These are phyloP conservation scores for Hirtodrosophila confusa DNA, from an alignment of 2,888 invertebrate genomes.

Conservation along the genomic window DNA sequence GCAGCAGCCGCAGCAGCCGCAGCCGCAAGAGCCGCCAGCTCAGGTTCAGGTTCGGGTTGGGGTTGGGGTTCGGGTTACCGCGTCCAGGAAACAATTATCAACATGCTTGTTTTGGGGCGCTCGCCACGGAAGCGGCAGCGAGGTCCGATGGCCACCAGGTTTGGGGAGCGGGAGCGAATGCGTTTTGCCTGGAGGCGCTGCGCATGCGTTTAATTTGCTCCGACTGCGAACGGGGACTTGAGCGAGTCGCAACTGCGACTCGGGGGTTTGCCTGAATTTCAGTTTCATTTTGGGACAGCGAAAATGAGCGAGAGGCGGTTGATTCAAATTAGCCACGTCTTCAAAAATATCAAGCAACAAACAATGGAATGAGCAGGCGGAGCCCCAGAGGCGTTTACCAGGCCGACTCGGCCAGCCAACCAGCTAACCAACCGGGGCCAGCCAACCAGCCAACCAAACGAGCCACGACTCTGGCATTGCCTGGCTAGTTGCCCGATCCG, in stretches of 20 bases:
- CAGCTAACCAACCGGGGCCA: conserved; percentile 20
- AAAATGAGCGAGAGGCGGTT: conserved; percentile 80
- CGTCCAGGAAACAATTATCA: conserved; percentile 79
- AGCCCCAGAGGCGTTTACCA: conserved; percentile 74
- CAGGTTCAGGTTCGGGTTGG: conserved; percentile 53
- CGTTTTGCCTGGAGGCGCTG: conserved; percentile 60
- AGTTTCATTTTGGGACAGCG: conserved; percentile 76
- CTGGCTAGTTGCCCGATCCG: conserved; percentile 36
- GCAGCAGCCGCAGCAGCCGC: conserved; percentile 30
- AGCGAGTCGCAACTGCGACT: conserved; percentile 2
- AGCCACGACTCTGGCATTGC: conserved; percentile 45
- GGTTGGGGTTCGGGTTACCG: conserved; percentile 63
- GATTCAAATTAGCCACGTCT: conserved; percentile 80
- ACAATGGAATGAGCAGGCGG: conserved; percentile 78
- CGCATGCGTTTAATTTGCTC: conserved; percentile 76
- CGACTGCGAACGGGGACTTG: conserved; percentile 20
- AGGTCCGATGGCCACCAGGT: conserved; percentile 53
- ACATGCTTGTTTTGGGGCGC: conserved; percentile 66
- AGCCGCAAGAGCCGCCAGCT: conserved; percentile 48
- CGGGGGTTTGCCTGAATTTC: conserved; percentile 48
- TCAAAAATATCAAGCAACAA: conserved; percentile 74
- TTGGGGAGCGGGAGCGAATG: conserved; percentile 43
- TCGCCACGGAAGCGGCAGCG: conserved; percentile 67
- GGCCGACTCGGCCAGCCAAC: conserved; percentile 50
- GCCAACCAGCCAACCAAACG: conserved; percentile 48